Evolutionary conservation across 1,140 invertebrate species (phyloP), one percentile per base, ranked within the genome.

Genomic region (Cotesia typhae): DNA sequence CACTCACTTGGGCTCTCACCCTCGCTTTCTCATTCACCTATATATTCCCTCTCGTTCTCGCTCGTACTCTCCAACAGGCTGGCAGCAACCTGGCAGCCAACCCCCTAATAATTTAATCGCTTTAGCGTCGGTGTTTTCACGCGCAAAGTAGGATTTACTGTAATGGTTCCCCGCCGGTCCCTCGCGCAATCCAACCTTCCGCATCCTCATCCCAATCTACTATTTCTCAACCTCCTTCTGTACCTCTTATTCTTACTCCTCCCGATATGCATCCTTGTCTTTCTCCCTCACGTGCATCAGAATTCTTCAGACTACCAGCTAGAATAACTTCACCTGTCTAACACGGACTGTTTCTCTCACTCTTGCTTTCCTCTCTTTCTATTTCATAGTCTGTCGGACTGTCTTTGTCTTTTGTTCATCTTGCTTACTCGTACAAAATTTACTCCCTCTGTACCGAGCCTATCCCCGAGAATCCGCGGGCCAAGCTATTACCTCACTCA

Each of bases 61-160:
- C 51, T 60, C 61, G 36, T 36, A 67, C 64, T 52, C 64, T 52
- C 74, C 70, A 51, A 63, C 74, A 70, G 72, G 38, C 67, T 71
- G 69, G 60, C 70, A 65, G 60, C 70, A 75, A 52, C 61, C 63
- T 67, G 66, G 60, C 74, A 72, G 74, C 72, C 75, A 71, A 76
- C 76, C 76, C 76, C 74, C 74, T 77, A 75, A 77, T 77, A 77
- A 77, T 77, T 77, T 77, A 77, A 77, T 77, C 76, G 76, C 76
- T 77, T 77, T 77, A 77, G 74, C 76, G 76, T 77, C 76, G 75
- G 76, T 77, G 76, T 77, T 77, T 77, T 77, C 76, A 75, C 76
- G 76, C 76, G 76, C 76, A 77, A 77, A 77, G 76, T 75, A 77
- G 76, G 76, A 77, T 77, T 77, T 77, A 77, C 76, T 77, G 76